Percentiles rank a stretch among this genome's conserved stretches.
These are phyloP conservation scores for Carlito syrichta DNA, from an alignment of 2,113 vertebrate genomes.

Conservation along the genomic window DNA sequence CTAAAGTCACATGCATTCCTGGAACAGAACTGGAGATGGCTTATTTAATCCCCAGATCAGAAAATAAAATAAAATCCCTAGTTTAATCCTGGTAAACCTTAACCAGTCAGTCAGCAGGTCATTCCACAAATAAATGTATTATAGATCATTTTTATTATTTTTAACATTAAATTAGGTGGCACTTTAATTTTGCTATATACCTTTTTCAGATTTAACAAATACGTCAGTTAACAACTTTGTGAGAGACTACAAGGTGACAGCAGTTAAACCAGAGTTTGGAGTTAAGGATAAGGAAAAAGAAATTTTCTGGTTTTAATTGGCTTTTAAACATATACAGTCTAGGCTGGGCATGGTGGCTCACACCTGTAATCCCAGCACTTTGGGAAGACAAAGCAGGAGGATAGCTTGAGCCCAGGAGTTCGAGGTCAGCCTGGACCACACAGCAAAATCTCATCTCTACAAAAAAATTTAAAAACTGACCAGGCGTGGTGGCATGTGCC, in stretches of 20 bases:
- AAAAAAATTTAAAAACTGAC: too few species aligned
- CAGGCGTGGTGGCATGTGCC: too few species aligned
- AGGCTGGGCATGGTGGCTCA: too few species aligned
- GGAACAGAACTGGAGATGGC: background rate
- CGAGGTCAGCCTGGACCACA: too few species aligned
- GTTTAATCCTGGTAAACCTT: background rate
- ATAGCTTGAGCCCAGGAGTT: too few species aligned
- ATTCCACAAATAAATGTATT: background rate
- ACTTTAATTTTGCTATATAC: background rate
- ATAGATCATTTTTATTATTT: background rate
- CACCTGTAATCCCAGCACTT: too few species aligned
- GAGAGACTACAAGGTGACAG: background rate
- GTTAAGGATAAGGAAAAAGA: background rate
- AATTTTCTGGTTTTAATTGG: background rate
- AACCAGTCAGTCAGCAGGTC: background rate
- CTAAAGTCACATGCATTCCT: background rate
- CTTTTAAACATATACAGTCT: background rate
- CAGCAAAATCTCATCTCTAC: too few species aligned
- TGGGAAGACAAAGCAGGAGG: too few species aligned
- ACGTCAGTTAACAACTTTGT: background rate
- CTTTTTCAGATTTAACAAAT: background rate
- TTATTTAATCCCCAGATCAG: slow-evolving; percentile 13
- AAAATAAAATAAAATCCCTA: slow-evolving; percentile 15
- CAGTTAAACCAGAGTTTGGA: background rate
- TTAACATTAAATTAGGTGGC: background rate